Evolutionary conservation across 2,888 invertebrate genomes (phyloP).

Genomic region (Uropetala carovei): DNA sequence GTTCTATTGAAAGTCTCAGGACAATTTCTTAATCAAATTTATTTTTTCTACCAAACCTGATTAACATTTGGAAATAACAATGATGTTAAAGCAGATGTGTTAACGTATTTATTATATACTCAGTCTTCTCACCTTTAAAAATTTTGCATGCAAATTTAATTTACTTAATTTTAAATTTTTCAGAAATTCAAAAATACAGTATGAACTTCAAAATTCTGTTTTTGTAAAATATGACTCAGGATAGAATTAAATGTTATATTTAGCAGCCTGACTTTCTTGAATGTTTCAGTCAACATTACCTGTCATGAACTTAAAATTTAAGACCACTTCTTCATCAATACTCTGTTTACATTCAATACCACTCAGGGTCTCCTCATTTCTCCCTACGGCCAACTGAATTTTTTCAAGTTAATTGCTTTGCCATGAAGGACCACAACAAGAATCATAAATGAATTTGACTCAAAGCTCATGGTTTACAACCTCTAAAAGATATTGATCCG

Average conservation of each 20-base stretch:
- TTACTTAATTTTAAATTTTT: background rate
- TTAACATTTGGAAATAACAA: background rate
- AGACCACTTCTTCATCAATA: slow-evolving; percentile 40
- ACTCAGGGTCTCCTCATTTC: background rate
- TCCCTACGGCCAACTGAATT: background rate
- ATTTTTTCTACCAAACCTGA: background rate
- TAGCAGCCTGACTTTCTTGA: background rate
- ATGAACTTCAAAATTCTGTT: background rate
- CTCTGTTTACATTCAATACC: slow-evolving; percentile 27
- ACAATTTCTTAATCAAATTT: no score
- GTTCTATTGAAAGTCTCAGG: background rate
- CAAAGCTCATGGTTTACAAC: slow-evolving; percentile 30
- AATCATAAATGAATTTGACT: background rate
- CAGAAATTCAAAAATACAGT: background rate
- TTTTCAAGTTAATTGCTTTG: background rate
- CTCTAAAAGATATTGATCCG: background rate
- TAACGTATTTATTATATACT: background rate
- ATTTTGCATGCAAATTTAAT: background rate
- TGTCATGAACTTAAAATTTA: slow-evolving; percentile 9
- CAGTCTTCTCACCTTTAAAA: slow-evolving; percentile 29
- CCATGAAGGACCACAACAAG: no score
- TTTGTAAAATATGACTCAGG: slow-evolving; percentile 1
- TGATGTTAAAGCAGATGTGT: background rate
- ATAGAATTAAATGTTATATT: background rate
- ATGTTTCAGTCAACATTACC: background rate